Percentiles rank a stretch among this genome's conserved stretches.
phyloP scores from a whole-genome alignment of 2,797 vertebrate genomes.

The Ctenosaura bakeri region DNA sequence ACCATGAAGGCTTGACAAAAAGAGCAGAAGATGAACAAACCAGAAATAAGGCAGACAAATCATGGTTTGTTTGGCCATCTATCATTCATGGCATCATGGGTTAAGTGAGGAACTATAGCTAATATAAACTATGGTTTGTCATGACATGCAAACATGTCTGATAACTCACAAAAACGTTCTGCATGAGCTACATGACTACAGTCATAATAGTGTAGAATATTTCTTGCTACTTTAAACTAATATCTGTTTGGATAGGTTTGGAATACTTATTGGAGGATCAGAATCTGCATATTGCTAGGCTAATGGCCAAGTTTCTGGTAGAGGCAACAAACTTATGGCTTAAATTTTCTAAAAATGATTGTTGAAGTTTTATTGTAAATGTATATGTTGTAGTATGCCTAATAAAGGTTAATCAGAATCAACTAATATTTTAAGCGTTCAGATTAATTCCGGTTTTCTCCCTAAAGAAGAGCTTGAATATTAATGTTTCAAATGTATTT shows the following conservation, averaged over 20 bases:
- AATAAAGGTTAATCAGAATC: too few species aligned
- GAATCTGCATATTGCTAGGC: too few species aligned
- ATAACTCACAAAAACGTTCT: too few species aligned
- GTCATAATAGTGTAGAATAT: too few species aligned
- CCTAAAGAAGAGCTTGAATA: background rate
- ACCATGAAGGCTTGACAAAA: background rate
- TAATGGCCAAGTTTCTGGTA: too few species aligned
- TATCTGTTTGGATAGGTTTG: too few species aligned
- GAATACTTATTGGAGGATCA: too few species aligned
- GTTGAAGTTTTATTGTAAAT: too few species aligned
- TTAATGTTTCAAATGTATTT: background rate
- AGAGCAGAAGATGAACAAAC: background rate
- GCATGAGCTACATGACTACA: too few species aligned
- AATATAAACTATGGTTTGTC: background rate
- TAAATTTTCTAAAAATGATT: too few species aligned
- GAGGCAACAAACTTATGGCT: too few species aligned
- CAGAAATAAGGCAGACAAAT: background rate
- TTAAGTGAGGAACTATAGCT: background rate
- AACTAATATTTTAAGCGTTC: background rate
- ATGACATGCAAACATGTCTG: background rate
- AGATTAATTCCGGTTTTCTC: background rate
- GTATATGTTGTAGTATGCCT: too few species aligned
- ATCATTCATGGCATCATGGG: background rate
- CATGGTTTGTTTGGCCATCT: background rate
- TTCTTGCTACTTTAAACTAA: background rate